These are phyloP conservation scores for Bombylius major DNA, from an alignment of 2,888 invertebrate genomes.

Conservation along the genomic window DNA sequence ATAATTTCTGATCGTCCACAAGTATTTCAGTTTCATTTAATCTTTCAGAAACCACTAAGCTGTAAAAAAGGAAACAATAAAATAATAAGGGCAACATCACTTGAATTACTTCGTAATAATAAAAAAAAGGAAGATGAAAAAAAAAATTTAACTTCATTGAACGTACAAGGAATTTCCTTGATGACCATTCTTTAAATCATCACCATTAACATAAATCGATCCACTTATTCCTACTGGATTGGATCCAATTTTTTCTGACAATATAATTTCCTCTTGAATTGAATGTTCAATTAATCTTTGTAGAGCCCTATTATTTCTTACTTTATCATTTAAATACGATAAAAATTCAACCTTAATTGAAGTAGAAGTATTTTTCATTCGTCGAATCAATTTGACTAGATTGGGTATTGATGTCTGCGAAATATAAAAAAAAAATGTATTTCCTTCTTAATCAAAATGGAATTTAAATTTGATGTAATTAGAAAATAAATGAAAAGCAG, in stretches of 20 bases:
- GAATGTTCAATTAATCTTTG: neutral
- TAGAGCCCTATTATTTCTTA: neutral
- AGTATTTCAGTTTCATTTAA: conserved; percentile 1
- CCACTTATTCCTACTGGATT: too few relatives aligned
- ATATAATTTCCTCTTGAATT: neutral
- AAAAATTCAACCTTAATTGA: conserved; percentile 1
- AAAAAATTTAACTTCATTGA: conserved; percentile 16
- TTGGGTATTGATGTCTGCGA: neutral
- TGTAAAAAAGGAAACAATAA: too few relatives aligned
- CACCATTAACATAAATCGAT: too few relatives aligned
- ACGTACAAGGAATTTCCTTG: neutral
- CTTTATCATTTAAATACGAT: neutral
- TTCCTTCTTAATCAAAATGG: too few relatives aligned
- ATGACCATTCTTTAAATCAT: neutral
- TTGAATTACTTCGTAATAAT: too few relatives aligned
- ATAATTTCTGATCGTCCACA: conserved; percentile 13
- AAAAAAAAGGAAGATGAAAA: too few relatives aligned
- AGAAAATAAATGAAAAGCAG: too few relatives aligned
- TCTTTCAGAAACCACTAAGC: too few relatives aligned
- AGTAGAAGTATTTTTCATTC: neutral
- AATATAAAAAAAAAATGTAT: neutral
- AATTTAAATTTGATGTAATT: too few relatives aligned
- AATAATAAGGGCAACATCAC: too few relatives aligned
- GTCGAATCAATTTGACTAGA: neutral
- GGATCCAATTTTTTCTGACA: too few relatives aligned